Percentiles rank a stretch among this genome's conserved stretches.
phyloP scores from a whole-genome alignment of 37 sponge, comb jelly and placozoan genomes.

The Spongia lamella region DNA sequence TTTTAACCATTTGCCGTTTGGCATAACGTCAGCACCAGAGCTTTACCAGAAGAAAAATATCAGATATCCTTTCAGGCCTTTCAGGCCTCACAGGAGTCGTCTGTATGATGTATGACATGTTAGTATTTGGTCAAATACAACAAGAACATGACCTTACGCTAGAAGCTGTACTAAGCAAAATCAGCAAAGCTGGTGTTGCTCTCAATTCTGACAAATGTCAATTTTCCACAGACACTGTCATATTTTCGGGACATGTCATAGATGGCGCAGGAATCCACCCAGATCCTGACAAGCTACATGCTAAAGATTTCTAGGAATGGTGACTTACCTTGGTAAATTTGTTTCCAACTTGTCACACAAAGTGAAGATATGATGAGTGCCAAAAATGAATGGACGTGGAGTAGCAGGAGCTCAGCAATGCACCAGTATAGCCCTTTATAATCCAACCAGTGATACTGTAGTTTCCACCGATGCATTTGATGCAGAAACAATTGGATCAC shows the following conservation, averaged over 20 bases:
- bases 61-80: conserved; percentile 3
- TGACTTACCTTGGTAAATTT: conserved; percentile 10
- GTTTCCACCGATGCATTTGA: no score
- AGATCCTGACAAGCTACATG: conserved; percentile 38
- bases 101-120: conserved; percentile 28
- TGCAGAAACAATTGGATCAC: no score
- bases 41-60: conserved; percentile 29
- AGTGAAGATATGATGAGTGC: conserved; percentile 34
- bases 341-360: conserved; percentile 14
- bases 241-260: conserved; percentile 42
- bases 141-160: no score
- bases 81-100: conserved; percentile 41
- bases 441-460: conserved; percentile 14
- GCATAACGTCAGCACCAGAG: no score
- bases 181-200: no score
- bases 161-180: no score
- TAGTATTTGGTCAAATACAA: no score
- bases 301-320: conserved; percentile 20
- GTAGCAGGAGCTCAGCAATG: conserved; percentile 8
- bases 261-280: conserved; percentile 28
- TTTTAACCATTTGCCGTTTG: no score
- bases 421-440: no score
- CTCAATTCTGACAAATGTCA: conserved; percentile 21
- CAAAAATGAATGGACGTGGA: conserved; percentile 44
- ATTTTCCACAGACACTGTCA: no score